Conservation (phyloP, 2,797 vertebrate genomes). For the Thunnus albacares region DNA sequence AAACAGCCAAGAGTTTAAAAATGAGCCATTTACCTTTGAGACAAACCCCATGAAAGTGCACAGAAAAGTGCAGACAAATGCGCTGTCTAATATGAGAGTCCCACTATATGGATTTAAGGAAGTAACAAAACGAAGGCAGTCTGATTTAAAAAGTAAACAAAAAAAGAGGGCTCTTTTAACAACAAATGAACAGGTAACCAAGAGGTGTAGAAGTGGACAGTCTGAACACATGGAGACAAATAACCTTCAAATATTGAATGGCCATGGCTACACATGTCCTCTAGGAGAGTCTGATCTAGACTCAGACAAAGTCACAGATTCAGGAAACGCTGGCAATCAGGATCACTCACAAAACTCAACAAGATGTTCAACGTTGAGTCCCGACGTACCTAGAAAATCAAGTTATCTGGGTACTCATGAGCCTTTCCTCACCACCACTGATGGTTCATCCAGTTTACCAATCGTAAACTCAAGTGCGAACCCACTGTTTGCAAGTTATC, state of each 20-base stretch:
- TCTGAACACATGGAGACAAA: neutral
- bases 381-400: neutral
- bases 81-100: neutral
- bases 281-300: slow-evolving; percentile 4
- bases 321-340: neutral
- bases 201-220: neutral
- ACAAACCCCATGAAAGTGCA: neutral
- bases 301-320: neutral
- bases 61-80: neutral
- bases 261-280: neutral
- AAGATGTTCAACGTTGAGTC: neutral
- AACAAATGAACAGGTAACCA: neutral
- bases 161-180: neutral
- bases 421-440: neutral
- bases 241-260: neutral
- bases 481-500: neutral
- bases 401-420: neutral
- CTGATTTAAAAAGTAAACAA: slow-evolving; percentile 8
- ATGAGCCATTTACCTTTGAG: slow-evolving; percentile 12
- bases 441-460: neutral
- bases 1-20: slow-evolving; percentile 7
- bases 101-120: neutral
- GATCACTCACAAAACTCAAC: neutral
- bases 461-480: neutral
- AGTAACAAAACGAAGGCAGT: slow-evolving; percentile 19